Evolutionary conservation across 2,113 vertebrate species (phyloP).

Genomic region (Hemiprocne comata): DNA sequence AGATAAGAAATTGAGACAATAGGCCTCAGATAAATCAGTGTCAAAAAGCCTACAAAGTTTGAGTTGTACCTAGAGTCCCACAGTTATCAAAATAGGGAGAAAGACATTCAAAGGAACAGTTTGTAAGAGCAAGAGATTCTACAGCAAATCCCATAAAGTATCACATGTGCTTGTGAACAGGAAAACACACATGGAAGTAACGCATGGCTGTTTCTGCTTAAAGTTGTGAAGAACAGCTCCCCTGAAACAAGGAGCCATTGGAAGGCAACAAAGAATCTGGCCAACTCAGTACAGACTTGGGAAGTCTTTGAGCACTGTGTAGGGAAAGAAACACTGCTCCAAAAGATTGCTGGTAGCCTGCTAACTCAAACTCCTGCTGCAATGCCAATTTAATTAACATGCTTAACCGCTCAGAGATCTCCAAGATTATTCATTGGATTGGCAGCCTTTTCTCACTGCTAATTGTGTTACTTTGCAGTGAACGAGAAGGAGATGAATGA

Average conservation of each 20-base stretch:
- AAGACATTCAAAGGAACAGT: not conserved
- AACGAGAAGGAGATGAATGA: conserved; percentile 45
- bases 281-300: not conserved
- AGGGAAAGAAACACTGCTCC: not conserved
- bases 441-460: conserved; percentile 52
- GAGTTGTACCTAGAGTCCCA: not conserved
- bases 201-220: not conserved
- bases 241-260: not conserved
- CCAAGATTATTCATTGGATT: conserved; percentile 59
- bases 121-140: not conserved
- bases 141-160: not conserved
- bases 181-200: not conserved
- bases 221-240: not conserved
- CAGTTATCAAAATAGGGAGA: not conserved
- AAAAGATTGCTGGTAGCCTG: not conserved
- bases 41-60: not conserved
- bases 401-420: conserved; percentile 65
- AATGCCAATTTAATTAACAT: conserved; percentile 63
- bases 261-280: not conserved
- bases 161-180: not conserved
- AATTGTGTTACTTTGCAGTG: conserved; percentile 39
- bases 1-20: not conserved
- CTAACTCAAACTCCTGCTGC: conserved; percentile 29
- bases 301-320: not conserved
- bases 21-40: not conserved